phyloP scores from a whole-genome alignment of 2,888 invertebrate genomes.

The Polia nebulosa region DNA sequence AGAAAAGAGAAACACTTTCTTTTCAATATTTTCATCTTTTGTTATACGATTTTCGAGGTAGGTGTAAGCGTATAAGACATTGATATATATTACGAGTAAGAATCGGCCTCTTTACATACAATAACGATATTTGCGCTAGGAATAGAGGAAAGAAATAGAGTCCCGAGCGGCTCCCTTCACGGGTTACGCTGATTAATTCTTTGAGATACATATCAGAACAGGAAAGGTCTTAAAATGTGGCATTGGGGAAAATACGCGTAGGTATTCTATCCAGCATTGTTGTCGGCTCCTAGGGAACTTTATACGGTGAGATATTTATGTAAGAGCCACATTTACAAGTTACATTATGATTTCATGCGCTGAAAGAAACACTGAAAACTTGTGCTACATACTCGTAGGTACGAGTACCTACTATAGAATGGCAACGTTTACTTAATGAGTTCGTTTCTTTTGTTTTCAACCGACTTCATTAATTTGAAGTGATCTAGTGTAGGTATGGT shows the following conservation, averaged over 20 bases:
- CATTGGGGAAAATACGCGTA: constrained; percentile 38
- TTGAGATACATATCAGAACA: constrained; percentile 56
- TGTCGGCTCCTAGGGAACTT: constrained; percentile 33
- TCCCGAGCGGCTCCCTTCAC: constrained; percentile 39
- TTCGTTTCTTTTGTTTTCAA: neutral
- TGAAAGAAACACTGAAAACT: neutral
- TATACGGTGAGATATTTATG: constrained; percentile 35
- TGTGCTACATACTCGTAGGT: neutral
- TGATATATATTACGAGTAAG: constrained; percentile 53
- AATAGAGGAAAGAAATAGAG: constrained; percentile 53
- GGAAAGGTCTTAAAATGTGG: constrained; percentile 52
- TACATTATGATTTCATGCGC: constrained; percentile 17
- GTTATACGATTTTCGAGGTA: constrained; percentile 52
- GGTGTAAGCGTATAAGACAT: constrained; percentile 56
- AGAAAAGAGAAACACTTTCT: constrained; percentile 48
- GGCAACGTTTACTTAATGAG: neutral
- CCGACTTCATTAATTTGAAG: neutral
- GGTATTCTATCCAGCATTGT: constrained; percentile 33
- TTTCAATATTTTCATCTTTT: constrained; percentile 56
- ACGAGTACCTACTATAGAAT: neutral
- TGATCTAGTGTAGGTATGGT: no score
- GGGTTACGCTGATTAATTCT: constrained; percentile 61
- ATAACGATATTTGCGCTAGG: constrained; percentile 56
- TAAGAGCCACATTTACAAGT: constrained; percentile 25
- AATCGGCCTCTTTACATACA: constrained; percentile 61